Percentiles rank a stretch among this genome's conserved stretches.
Evolutionary conservation across 2,113 vertebrate species (phyloP).

Genomic region (Leptocoma aspasia): DNA sequence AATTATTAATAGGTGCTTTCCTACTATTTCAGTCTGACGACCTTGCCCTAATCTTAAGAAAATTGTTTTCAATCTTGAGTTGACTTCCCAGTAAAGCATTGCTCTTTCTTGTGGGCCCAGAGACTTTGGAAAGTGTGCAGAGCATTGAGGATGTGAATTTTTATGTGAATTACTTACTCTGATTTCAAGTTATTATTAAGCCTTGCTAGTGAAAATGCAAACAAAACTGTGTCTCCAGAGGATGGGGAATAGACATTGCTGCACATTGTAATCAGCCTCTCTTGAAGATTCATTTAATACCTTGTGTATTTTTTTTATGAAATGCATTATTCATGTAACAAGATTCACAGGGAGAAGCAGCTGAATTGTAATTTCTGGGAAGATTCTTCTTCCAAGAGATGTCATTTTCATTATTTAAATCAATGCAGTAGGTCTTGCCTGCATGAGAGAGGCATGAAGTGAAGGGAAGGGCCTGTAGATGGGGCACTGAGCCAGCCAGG

Average conservation of each 20-base stretch:
- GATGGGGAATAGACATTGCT: background rate
- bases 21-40: background rate
- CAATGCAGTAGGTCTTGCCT: constrained; percentile 23
- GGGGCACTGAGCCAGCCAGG: background rate
- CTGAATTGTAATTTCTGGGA: constrained; percentile 60
- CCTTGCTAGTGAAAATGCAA: constrained; percentile 60
- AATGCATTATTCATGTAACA: constrained; percentile 66
- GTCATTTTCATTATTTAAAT: constrained; percentile 60
- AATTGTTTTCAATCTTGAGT: background rate
- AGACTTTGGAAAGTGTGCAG: constrained; percentile 7
- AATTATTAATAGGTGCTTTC: background rate
- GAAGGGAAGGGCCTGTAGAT: background rate
- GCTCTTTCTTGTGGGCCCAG: background rate
- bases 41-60: background rate
- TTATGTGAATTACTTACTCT: constrained; percentile 54
- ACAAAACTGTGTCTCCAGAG: constrained; percentile 24
- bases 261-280: constrained; percentile 47
- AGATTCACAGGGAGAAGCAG: constrained; percentile 40
- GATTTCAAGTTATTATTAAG: constrained; percentile 63
- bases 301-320: constrained; percentile 41
- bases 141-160: constrained; percentile 27
- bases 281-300: constrained; percentile 59
- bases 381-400: constrained; percentile 40
- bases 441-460: background rate
- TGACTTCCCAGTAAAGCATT: constrained; percentile 19